Percentiles rank a stretch among this genome's conserved stretches.
These are phyloP conservation scores for Leptodactylus fuscus DNA, from an alignment of 2,113 vertebrate species.

Conservation along the genomic window DNA sequence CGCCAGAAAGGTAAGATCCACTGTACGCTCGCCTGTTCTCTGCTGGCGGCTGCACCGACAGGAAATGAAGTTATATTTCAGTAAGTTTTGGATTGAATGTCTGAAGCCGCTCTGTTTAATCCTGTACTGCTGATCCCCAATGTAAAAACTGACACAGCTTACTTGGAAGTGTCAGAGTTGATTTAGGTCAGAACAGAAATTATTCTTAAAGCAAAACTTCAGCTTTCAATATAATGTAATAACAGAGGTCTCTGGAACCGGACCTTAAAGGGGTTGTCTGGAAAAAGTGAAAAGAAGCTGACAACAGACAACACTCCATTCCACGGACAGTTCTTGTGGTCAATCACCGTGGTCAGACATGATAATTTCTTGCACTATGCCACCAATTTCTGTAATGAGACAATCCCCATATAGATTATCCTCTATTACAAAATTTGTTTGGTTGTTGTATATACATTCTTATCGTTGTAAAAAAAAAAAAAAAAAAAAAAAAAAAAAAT, in stretches of 20 bases:
- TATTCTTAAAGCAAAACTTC: conserved; percentile 3
- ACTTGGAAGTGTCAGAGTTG: conserved; percentile 36
- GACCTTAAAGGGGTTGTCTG: not conserved
- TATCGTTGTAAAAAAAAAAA: no score
- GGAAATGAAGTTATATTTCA: conserved; percentile 54
- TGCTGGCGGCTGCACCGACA: conserved; percentile 36
- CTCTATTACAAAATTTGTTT: no score
- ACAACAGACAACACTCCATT: no score
- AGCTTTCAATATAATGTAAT: not conserved
- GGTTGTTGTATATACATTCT: no score
- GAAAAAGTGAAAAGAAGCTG: not conserved
- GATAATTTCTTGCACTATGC: no score
- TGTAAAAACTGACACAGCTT: conserved; percentile 36
- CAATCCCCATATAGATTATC: no score
- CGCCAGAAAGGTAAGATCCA: not conserved
- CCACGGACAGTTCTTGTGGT: no score
- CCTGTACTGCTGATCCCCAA: conserved; percentile 15
- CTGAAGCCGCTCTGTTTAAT: conserved; percentile 45
- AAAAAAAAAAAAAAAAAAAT: no score
- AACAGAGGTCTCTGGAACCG: not conserved
- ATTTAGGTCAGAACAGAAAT: conserved; percentile 8
- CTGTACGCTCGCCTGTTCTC: conserved; percentile 26
- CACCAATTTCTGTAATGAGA: no score
- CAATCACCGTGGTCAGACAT: no score
- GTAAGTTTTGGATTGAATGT: conserved; percentile 40